phyloP scores from a whole-genome alignment of 2,888 invertebrate genomes.

The Agrotis exclamationis region DNA sequence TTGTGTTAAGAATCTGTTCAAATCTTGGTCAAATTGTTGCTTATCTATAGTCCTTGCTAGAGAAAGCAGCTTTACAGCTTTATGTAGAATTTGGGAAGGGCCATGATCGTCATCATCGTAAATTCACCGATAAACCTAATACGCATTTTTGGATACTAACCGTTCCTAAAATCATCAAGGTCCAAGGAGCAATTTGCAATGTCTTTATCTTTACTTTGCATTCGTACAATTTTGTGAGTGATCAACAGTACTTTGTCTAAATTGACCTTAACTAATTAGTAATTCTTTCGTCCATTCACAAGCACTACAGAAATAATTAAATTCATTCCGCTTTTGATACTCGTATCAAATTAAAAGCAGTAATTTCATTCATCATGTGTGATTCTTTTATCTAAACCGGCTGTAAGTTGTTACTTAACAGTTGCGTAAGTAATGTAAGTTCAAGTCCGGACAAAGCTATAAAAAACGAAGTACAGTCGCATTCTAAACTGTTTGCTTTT shows the following conservation, averaged over 20 bases:
- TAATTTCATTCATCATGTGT: conserved; percentile 11
- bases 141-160: too few relatives aligned
- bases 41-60: too few relatives aligned
- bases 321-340: conserved; percentile 5
- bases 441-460: conserved; percentile 49
- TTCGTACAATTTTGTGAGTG: background rate
- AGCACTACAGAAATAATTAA: background rate
- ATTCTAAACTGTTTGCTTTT: conserved; percentile 31
- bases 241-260: background rate
- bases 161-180: too few relatives aligned
- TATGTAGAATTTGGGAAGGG: background rate
- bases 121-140: too few relatives aligned
- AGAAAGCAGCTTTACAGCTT: background rate
- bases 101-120: background rate
- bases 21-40: too few relatives aligned
- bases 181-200: background rate
- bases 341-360: conserved; percentile 10
- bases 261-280: background rate
- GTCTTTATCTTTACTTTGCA: too few relatives aligned
- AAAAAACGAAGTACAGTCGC: conserved; percentile 52
- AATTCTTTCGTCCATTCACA: background rate
- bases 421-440: conserved; percentile 34
- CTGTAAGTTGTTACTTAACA: conserved; percentile 22
- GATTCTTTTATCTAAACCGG: conserved; percentile 28
- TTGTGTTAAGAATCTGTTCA: too few relatives aligned